phyloP scores from a whole-genome alignment of 2,888 invertebrate species.

The Tuberolachnus salignus region DNA sequence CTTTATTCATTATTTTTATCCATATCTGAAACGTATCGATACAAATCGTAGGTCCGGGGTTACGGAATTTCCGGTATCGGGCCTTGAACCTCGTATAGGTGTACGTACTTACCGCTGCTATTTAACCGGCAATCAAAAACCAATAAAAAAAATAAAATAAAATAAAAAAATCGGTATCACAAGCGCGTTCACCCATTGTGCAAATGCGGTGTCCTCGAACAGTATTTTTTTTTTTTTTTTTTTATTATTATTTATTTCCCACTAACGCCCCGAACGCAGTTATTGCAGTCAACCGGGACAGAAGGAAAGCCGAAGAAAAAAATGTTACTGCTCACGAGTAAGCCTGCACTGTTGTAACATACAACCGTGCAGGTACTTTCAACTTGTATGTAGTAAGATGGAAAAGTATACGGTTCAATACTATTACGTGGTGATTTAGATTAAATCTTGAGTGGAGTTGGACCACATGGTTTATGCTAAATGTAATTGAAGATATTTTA shows the following conservation, averaged over 20 bases:
- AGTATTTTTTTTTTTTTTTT: neutral
- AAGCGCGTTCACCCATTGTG: slow-evolving; percentile 41
- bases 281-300: slow-evolving; percentile 21
- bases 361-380: too few relatives aligned
- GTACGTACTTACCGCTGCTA: neutral
- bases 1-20: too few relatives aligned
- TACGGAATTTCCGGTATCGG: slow-evolving; percentile 22
- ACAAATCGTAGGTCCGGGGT: neutral
- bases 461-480: too few relatives aligned
- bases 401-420: too few relatives aligned
- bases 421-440: neutral
- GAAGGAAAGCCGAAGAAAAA: slow-evolving; percentile 21
- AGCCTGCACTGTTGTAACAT: too few relatives aligned
- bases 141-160: neutral
- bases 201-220: slow-evolving; percentile 19
- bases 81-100: slow-evolving; percentile 25
- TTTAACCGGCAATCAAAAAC: slow-evolving; percentile 20
- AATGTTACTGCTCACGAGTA: neutral
- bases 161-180: neutral
- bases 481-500: too few relatives aligned
- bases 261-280: neutral
- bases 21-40: neutral
- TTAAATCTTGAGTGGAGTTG: too few relatives aligned
- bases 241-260: too few relatives aligned
- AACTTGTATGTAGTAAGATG: neutral